Percentiles rank a stretch among this genome's conserved stretches.
Evolutionary conservation across 2,113 vertebrate species (phyloP).

Genomic region (Hypomesus transpacificus): DNA sequence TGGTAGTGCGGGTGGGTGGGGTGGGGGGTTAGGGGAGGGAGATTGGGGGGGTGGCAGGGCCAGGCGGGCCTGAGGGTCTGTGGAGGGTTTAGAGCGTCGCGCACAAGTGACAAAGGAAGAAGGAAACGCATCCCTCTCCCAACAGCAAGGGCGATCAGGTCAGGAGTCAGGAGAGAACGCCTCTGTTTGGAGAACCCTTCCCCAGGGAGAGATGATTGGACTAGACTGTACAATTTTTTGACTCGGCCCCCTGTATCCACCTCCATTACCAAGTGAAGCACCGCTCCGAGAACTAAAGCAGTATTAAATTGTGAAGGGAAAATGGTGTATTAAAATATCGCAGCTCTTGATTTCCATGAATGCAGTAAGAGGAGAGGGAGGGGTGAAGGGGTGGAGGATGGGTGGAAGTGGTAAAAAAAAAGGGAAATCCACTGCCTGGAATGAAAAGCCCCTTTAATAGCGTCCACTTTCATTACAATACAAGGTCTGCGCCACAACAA

Average conservation of each 20-base stretch:
- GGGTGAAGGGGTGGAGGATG: neutral
- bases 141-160: slow-evolving; percentile 61
- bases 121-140: slow-evolving; percentile 59
- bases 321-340: slow-evolving; percentile 55
- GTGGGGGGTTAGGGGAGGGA: slow-evolving; percentile 42
- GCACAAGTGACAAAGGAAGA: slow-evolving; percentile 49
- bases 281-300: slow-evolving; percentile 48
- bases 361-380: neutral
- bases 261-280: slow-evolving; percentile 56
- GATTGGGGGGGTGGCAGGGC: slow-evolving; percentile 3
- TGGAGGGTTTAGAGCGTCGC: slow-evolving; percentile 53
- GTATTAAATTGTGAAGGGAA: slow-evolving; percentile 63
- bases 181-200: slow-evolving; percentile 57
- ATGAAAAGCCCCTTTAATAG: slow-evolving; percentile 40
- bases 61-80: slow-evolving; percentile 25
- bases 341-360: slow-evolving; percentile 46
- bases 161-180: slow-evolving; percentile 57
- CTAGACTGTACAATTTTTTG: slow-evolving; percentile 60
- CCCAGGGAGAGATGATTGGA: slow-evolving; percentile 55
- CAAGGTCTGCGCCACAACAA: slow-evolving; percentile 49
- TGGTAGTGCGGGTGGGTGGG: slow-evolving; percentile 30
- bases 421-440: slow-evolving; percentile 18
- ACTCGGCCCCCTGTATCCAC: slow-evolving; percentile 18
- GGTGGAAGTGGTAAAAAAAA: slow-evolving; percentile 19
- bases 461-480: slow-evolving; percentile 58